Evolutionary conservation across 2,113 vertebrate species (phyloP), one percentile per base, ranked within the genome.

Genomic region (Ammodytes marinus): DNA sequence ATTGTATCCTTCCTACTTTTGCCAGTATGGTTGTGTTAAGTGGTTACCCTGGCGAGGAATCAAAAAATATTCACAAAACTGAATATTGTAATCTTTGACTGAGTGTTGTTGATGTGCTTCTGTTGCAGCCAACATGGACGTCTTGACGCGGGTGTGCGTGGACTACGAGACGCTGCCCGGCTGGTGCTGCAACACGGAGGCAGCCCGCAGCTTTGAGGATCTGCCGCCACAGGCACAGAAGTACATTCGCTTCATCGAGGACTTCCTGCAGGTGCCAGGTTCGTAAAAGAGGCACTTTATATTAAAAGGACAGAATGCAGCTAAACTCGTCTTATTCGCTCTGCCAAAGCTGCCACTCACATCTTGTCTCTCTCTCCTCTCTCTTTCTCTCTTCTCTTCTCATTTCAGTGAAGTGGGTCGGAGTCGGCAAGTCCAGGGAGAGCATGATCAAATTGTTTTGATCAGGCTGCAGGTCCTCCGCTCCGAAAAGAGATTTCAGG

Each of bases 321-420:
- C 77, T 75, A 71, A 60, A n/a, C n/a, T n/a, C n/a, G 27, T 3
- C 39, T 43, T 57, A 2, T 3, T 2, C 1, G 1, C 67, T 61
- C 65, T 60, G 78, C 79, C 66, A 81, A 82, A 85, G 11, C 66
- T 55, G 58, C 65, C 78, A 57, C 0, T 86, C 59, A 57, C 72
- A 5, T 27, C 46, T 55, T 19, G 5, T 77, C 40, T 55, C 1
- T 69, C 37, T 5, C 27, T 45, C 17, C 0, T 52, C 17, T 53
- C 8, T 8, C 17, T 19, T 74, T 54, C 8, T 61, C 27, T 5
- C 27, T 47, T 86, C 42, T 81, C 40, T 47, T 86, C 42, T 81
- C 40, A 19, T 93, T 95, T 68, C 87, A 96, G 95, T 96, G 79
- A 96, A 96, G 88, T 96, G 95, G 95, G 94, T 95, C 2, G 95